Evolutionary conservation across 2,888 invertebrate genomes (phyloP), one percentile per base, ranked within the genome.

Genomic region (Hypomecis atomaria): DNA sequence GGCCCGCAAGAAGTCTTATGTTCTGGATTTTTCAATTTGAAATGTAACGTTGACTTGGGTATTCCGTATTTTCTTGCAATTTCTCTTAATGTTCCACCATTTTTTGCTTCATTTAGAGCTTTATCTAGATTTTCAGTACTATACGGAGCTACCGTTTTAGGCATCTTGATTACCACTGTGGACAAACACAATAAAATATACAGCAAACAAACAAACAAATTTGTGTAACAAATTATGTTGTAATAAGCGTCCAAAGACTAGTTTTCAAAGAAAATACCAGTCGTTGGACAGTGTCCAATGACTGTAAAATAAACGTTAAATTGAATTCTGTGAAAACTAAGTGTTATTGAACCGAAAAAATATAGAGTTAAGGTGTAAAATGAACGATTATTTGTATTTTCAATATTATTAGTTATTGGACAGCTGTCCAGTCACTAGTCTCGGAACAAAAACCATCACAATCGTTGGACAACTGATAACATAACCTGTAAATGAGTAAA

Each of bases 21-120:
- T 7, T 38, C 43, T 23, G 61, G 48, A 42, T 61, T 61, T 33
- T 44, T 48, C 13, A 61, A 37, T 55, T 55, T 55, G 36, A 55
- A 55, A 38, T 61, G 61, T 9, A 61, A 23, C 33, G 42, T 58
- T 43, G 36, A 38, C 33, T 50, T 58, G 11, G 58, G 58, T 43
- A 58, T 42, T 40, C 58, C 50, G 23, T 40, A 50, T 54, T 54
- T 54, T 54, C 9, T 54, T 54, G 54, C 54, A 34, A 43, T 43
- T 23, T 23, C 54, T 43, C 54, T 54, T 37, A 56, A 34, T 13
- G 11, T 44, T 44, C 13, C 13, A 45, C 37, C 45, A 34, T 45
- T 37, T 45, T 56, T 56, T 36, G 45, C 56, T 45, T 45, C 44
- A 45, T 45, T 43, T 45, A 56, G 36, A 56, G 56, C 45, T 11